Base-by-base conservation (phyloP, 2,797 vertebrate species). In the Rhodeus uyekii region DNA sequence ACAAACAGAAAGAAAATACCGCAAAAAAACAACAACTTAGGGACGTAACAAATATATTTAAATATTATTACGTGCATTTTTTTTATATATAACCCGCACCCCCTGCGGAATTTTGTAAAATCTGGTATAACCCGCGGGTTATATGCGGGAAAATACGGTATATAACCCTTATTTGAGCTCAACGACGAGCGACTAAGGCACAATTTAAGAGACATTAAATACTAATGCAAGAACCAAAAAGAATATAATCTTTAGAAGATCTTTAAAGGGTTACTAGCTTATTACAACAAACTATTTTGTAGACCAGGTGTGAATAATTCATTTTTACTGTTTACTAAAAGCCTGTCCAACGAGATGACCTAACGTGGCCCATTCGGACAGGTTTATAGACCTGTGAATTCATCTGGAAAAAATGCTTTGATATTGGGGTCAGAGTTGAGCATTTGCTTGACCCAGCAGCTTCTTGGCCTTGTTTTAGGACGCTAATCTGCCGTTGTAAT, bases 201-300 rank as follows among this genome's bases (percentile, higher is more conserved):
- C 85, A 82, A 48, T 83, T 83, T 84, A 81, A 86, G 83, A 81
- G 80, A 89, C 79, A 90, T 85, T 86, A 86, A 27, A 85, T 38
- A 84, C 77, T 65, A 76, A 72, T 82, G 71, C 83, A 86, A 27
- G 83, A 80, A 82, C 69, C 64, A 82, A 85, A 83, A 69, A 74
- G 78, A 36, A 76, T 32, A 68, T 81, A 84, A 90, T 88, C 84
- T 71, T 72, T 61, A 61, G 44, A 48, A 29, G 7, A 14, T 58
- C 24, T 58, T 12, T 58, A 27, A n/a, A 58, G 9, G 2, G 36
- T 44, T 4, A 76, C 18, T 29, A 27, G 36, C 8, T n/a, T 27
- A 34, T 36, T n/a, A 58, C 36, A 16, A 8, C n/a, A 27, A 9
- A 10, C n/a, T 0, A 4, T 44, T 44, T 27, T 5, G 8, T 29